Evolutionary conservation across 1,140 invertebrate genomes (phyloP), one percentile per base, ranked within the genome.

Genomic region (Pollicipes pollicipes): DNA sequence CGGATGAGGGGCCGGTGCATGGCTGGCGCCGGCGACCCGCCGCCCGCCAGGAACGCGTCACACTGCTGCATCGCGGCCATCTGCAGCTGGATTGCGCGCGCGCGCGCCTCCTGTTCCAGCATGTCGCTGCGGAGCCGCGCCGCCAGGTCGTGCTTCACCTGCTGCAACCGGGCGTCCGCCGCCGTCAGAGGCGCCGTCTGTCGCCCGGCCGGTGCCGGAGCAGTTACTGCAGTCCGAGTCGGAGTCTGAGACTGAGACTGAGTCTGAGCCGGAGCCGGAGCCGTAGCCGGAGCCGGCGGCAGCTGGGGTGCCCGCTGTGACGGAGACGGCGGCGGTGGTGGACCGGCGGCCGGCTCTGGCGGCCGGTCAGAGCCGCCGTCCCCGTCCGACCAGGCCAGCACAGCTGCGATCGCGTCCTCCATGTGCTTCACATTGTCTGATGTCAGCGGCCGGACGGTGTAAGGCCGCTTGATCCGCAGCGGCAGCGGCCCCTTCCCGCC

Each of bases 391-490:
- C 13, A 10, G 17, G 45, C 45, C 45, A 58, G 45, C 45, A 58
- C 45, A 21, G 45, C 45, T 2, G 45, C 17, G 45, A 58, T 58
- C 45, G 45, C 45, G 2, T 58, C 45, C 45, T 58, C 45, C 45
- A 58, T 68, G 67, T 68, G 35, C 17, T 24, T 10, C 1, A 68
- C 67, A n/a, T 70, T 30, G 58, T 68, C 70, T 8, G 70, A 70
- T 6, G 70, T 70, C 58, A 70, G 70, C n/a, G 70, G 70, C 0
- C 70, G 70, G 45, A 70, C 68, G 1, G 2, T 58, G 45, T 58
- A 58, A 10, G 45, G 45, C 2, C 45, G 45, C 21, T 58, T 58
- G 13, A 58, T 58, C 24, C 24, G 13, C 45, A 58, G 13, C 45
- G 13, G 45, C 2, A 58, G 17, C 21, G 45, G 2, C 10, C 13